Evolutionary conservation across 2,113 vertebrate species (phyloP).

Genomic region (Boleophthalmus pectinirostris): DNA sequence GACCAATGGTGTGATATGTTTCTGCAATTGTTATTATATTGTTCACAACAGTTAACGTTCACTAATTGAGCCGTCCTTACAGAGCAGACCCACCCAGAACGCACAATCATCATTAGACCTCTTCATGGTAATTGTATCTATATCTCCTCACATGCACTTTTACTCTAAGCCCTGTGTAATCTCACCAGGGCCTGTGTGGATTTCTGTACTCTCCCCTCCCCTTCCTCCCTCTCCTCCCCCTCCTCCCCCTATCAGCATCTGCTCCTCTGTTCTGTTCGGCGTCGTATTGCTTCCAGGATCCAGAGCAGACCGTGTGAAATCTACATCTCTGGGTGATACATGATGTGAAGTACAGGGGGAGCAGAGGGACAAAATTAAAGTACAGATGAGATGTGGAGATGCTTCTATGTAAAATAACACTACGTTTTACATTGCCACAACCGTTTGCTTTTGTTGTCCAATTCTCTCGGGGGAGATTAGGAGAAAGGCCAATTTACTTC

Average conservation of each 20-base stretch:
- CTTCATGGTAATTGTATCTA: constrained; percentile 3
- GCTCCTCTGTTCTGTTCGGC: background rate
- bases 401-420: background rate
- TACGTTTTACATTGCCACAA: background rate
- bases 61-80: background rate
- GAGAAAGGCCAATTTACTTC: constrained; percentile 52
- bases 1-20: no score
- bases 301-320: constrained; percentile 3
- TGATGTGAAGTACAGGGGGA: constrained; percentile 11
- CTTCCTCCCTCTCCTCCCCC: background rate
- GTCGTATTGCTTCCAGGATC: background rate
- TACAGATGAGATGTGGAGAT: background rate
- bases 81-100: no score
- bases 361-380: background rate
- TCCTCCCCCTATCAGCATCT: constrained; percentile 3
- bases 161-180: constrained; percentile 3
- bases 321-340: constrained; percentile 20
- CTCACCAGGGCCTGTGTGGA: background rate
- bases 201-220: constrained; percentile 5
- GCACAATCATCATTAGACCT: no score
- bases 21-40: no score
- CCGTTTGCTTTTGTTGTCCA: background rate
- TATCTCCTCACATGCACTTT: background rate
- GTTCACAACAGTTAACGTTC: no score
- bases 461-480: constrained; percentile 40